These are phyloP conservation scores for Desmodus rotundus DNA, from an alignment of 2,113 vertebrate genomes.

Conservation along the genomic window DNA sequence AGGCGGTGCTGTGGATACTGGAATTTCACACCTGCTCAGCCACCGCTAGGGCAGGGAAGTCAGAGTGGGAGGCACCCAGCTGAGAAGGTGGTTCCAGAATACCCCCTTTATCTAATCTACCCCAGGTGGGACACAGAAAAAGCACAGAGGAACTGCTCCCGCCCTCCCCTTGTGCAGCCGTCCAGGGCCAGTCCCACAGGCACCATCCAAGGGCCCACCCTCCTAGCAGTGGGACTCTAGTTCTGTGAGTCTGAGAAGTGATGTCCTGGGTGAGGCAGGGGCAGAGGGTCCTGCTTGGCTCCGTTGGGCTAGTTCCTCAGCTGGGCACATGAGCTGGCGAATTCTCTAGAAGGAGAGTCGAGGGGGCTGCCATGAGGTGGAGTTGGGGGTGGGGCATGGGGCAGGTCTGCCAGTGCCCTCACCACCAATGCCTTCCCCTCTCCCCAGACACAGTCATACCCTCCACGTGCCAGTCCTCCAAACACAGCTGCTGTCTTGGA, in stretches of 20 bases:
- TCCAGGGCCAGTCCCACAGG: background rate
- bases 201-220: background rate
- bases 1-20: background rate
- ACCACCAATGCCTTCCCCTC: background rate
- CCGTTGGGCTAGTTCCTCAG: constrained; percentile 78
- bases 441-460: fast-evolving
- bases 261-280: constrained; percentile 46
- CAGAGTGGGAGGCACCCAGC: background rate
- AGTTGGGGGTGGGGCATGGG: fast-evolving
- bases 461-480: background rate
- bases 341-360: constrained; percentile 78
- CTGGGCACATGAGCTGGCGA: constrained; percentile 80
- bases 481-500: background rate
- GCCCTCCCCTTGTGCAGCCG: background rate
- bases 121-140: background rate
- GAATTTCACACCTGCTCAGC: background rate
- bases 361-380: background rate
- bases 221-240: constrained; percentile 79
- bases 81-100: background rate
- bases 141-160: background rate
- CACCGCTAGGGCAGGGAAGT: background rate
- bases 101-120: background rate
- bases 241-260: constrained; percentile 73
- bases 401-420: background rate
- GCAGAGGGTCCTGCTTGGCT: background rate